phyloP scores from a whole-genome alignment of 2,888 invertebrate genomes.

The Aphrophora alni region DNA sequence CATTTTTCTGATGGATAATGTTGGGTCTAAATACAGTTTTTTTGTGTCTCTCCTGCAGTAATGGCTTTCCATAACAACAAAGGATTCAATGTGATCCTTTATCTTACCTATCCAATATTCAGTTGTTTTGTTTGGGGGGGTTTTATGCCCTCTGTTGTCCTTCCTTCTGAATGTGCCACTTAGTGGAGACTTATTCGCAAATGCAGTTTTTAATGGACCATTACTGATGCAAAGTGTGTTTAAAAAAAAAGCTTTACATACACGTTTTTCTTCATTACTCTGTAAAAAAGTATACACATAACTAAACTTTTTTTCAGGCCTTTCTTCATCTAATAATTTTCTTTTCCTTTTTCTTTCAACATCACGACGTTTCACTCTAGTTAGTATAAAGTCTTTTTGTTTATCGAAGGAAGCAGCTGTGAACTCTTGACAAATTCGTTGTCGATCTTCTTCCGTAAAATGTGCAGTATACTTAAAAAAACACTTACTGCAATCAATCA shows the following conservation, averaged over 20 bases:
- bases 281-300: slow-evolving; percentile 13
- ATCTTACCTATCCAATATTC: no score
- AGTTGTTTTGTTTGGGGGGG: no score
- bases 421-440: slow-evolving; percentile 21
- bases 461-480: slow-evolving; percentile 15
- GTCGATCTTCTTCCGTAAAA: slow-evolving; percentile 20
- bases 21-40: no score
- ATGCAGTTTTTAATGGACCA: slow-evolving; percentile 25
- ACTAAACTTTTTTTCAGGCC: slow-evolving; percentile 19
- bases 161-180: neutral
- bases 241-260: slow-evolving; percentile 25
- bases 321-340: neutral
- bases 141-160: slow-evolving; percentile 24
- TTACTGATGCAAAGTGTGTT: slow-evolving; percentile 29
- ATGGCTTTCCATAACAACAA: no score
- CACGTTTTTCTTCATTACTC: slow-evolving; percentile 14
- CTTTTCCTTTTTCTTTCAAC: slow-evolving; percentile 27
- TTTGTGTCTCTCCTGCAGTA: no score
- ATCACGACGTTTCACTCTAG: slow-evolving; percentile 11
- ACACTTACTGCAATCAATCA: slow-evolving; percentile 20
- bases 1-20: no score
- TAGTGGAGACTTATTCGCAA: neutral
- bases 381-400: slow-evolving; percentile 25
- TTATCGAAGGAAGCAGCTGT: slow-evolving; percentile 3
- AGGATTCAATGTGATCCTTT: no score